phyloP scores from a whole-genome alignment of 1,140 invertebrate genomes.

The Nasonia longicornis region DNA sequence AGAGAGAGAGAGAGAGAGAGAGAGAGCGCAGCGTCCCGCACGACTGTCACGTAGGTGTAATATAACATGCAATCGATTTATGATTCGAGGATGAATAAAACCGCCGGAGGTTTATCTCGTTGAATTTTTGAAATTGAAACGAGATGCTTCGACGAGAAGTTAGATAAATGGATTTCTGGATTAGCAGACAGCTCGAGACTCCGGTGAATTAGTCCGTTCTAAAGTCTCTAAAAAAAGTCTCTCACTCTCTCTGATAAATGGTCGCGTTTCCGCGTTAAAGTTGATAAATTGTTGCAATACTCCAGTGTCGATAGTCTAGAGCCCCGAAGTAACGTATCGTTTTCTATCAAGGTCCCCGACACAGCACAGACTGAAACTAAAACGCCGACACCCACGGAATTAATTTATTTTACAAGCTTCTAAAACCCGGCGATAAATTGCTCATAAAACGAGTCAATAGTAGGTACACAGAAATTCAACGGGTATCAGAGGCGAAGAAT shows the following conservation, averaged over 20 bases:
- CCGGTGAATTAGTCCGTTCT: background rate
- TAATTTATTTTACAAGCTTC: constrained; percentile 1
- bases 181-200: background rate
- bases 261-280: background rate
- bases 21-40: no score
- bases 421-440: background rate
- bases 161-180: background rate
- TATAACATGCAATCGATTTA: no score
- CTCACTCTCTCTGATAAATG: background rate
- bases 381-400: background rate
- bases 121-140: no score
- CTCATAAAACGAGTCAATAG: background rate
- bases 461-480: background rate
- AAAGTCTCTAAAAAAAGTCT: background rate
- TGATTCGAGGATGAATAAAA: no score
- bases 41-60: no score
- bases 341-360: background rate
- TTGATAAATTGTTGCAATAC: constrained; percentile 4
- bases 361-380: background rate
- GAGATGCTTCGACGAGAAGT: background rate
- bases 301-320: background rate
- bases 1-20: no score
- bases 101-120: no score
- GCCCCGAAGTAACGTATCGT: background rate
- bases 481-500: background rate